Conservation (phyloP, 2,113 vertebrate species). For the Thalassoma bifasciatum region DNA sequence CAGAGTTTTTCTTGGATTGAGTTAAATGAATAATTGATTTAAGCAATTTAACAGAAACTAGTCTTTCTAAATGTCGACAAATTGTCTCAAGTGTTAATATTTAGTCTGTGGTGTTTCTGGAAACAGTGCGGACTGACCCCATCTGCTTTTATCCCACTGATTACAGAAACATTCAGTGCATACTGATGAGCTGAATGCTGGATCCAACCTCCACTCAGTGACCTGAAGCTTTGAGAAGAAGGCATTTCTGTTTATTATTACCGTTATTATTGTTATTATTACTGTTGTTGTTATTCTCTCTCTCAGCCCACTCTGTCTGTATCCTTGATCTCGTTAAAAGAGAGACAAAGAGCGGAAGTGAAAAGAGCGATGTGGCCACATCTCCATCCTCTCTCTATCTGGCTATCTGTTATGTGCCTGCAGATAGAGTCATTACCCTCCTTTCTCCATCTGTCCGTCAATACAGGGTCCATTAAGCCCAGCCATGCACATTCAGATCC, state of each 20-base stretch:
- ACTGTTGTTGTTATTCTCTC: neutral
- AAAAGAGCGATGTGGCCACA: slow-evolving; percentile 61
- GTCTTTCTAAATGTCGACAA: neutral
- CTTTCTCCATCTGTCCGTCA: slow-evolving; percentile 76
- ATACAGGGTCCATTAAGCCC: slow-evolving; percentile 74
- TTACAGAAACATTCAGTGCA: slow-evolving; percentile 21
- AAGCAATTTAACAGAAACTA: neutral
- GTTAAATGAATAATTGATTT: neutral
- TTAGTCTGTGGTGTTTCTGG: neutral
- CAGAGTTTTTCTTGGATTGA: neutral
- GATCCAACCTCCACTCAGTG: slow-evolving; percentile 25
- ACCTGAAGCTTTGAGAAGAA: slow-evolving; percentile 29
- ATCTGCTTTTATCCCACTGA: slow-evolving; percentile 24
- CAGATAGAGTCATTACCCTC: slow-evolving; percentile 78
- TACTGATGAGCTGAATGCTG: slow-evolving; percentile 43
- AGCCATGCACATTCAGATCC: slow-evolving; percentile 58
- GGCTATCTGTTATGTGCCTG: slow-evolving; percentile 59
- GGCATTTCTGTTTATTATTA: neutral
- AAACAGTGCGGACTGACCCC: neutral
- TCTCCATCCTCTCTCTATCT: slow-evolving; percentile 56
- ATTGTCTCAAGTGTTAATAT: slow-evolving; percentile 3
- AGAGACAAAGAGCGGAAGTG: slow-evolving; percentile 53
- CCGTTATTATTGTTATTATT: neutral
- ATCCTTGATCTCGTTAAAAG: slow-evolving; percentile 56
- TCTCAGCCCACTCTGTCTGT: neutral